These are phyloP conservation scores for Apantesis nais DNA, from an alignment of 2,888 invertebrate genomes.

Conservation along the genomic window DNA sequence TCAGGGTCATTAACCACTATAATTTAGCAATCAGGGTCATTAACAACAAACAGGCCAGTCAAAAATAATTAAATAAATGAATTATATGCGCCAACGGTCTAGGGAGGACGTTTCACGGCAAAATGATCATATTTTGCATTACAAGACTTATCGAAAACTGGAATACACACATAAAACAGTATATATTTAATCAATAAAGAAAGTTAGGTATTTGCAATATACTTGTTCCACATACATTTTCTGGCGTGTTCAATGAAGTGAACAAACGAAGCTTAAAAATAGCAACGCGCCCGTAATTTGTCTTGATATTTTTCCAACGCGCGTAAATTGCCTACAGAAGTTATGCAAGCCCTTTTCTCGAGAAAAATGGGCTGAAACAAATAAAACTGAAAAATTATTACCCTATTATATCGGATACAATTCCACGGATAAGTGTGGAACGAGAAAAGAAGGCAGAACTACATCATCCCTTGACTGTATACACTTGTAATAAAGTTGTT, in stretches of 20 bases:
- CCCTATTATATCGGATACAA: constrained; percentile 14
- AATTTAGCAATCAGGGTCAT: too few relatives aligned
- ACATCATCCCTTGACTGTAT: constrained; percentile 3
- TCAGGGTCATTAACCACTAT: too few relatives aligned
- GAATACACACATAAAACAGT: too few relatives aligned
- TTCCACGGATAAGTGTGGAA: constrained; percentile 4
- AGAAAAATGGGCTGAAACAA: constrained; percentile 29
- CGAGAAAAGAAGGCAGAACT: constrained; percentile 19
- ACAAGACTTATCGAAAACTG: too few relatives aligned
- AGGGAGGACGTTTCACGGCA: too few relatives aligned
- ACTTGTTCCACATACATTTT: background rate
- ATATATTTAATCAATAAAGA: background rate
- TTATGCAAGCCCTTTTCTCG: constrained; percentile 12
- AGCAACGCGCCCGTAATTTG: constrained; percentile 4
- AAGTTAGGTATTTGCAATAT: background rate
- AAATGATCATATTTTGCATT: too few relatives aligned
- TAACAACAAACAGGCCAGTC: too few relatives aligned
- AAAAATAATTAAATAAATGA: too few relatives aligned
- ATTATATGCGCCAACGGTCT: too few relatives aligned
- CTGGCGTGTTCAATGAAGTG: background rate
- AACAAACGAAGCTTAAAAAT: constrained; percentile 5
- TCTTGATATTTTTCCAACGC: constrained; percentile 14
- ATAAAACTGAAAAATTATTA: constrained; percentile 24
- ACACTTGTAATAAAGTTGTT: background rate
- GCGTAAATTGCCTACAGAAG: constrained; percentile 14